A percentile compares a stretch with the other conserved stretches of the same genome.
These are phyloP conservation scores for Lophotis ruficrista DNA, from an alignment of 2,113 vertebrate species.

Conservation along the genomic window DNA sequence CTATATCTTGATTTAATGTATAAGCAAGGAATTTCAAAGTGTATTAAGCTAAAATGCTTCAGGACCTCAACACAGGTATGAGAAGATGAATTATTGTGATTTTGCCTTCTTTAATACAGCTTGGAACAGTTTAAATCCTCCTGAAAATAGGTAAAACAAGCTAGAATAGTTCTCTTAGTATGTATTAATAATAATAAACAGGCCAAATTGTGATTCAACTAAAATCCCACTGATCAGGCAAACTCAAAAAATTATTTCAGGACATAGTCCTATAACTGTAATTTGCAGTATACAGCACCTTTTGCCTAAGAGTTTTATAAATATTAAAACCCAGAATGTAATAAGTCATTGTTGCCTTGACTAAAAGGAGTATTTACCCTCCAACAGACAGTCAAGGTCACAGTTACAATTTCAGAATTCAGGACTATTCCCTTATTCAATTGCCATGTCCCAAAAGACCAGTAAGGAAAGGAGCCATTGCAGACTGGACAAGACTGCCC, in stretches of 20 bases:
- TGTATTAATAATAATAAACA: background rate
- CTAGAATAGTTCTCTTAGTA: background rate
- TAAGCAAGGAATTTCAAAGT: background rate
- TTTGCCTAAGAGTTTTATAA: conserved; percentile 19
- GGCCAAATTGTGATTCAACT: background rate
- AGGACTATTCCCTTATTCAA: background rate
- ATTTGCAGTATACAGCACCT: background rate
- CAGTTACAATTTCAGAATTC: background rate
- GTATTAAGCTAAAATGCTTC: background rate
- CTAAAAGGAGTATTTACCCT: background rate
- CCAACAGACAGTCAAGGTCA: background rate
- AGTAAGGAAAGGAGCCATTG: background rate
- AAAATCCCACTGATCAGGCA: background rate
- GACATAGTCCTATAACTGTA: background rate
- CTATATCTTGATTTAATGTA: background rate
- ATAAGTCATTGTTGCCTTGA: background rate
- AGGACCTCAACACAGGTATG: background rate
- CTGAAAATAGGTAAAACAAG: background rate
- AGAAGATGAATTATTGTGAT: background rate
- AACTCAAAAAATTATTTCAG: background rate
- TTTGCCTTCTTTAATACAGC: background rate
- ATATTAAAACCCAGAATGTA: background rate
- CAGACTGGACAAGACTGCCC: background rate
- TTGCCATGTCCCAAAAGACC: background rate
- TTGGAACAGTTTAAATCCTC: background rate